A percentile compares a stretch with the other conserved stretches of the same genome.
Evolutionary conservation across 1,140 invertebrate genomes (phyloP).

Genomic region (Macrostomum lignano): DNA sequence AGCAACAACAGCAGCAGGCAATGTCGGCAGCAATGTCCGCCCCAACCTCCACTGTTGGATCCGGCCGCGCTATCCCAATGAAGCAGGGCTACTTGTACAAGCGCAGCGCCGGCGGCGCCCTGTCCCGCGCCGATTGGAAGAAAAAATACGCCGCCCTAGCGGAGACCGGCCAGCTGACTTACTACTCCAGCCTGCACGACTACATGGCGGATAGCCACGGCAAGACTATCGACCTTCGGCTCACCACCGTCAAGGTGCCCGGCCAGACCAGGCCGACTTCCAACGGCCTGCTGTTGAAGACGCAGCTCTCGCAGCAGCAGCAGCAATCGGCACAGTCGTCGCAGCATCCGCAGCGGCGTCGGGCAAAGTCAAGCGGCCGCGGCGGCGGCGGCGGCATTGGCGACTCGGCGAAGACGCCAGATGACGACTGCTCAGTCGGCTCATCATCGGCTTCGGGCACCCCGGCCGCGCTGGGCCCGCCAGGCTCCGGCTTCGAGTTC

Average conservation of each 20-base stretch:
- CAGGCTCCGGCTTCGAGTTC: conserved; percentile 47
- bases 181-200: conserved; percentile 78
- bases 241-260: conserved; percentile 83
- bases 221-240: conserved; percentile 76
- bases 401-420: no score
- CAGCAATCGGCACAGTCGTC: no score
- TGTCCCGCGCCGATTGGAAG: conserved; percentile 82
- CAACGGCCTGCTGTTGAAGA: no score
- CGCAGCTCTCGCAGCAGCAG: no score
- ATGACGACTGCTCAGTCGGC: no score
- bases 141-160: conserved; percentile 88
- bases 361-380: no score
- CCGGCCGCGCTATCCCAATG: conserved; percentile 68
- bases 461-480: no score
- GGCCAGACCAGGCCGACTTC: no score
- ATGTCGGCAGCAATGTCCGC: no score
- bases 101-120: conserved; percentile 66
- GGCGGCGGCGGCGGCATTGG: no score
- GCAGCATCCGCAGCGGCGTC: no score
- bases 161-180: conserved; percentile 68
- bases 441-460: no score
- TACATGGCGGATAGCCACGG: conserved; percentile 90
- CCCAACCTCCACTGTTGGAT: conserved; percentile 43
- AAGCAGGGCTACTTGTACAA: conserved; percentile 95
- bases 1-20: conserved; percentile 6